phyloP scores from a whole-genome alignment of 2,113 vertebrate species.

The Tragelaphus scriptus region DNA sequence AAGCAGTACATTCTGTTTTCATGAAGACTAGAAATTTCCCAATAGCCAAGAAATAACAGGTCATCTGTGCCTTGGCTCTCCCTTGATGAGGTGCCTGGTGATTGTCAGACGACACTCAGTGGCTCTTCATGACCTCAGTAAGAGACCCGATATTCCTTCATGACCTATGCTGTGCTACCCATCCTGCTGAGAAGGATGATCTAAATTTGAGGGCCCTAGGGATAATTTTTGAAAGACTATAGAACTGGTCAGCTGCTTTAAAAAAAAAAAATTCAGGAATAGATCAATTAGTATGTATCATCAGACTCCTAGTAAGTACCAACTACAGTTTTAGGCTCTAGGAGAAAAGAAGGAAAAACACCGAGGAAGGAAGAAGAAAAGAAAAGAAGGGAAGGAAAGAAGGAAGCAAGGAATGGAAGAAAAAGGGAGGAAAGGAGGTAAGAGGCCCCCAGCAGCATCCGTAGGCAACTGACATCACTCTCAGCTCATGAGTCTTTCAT shows the following conservation, averaged over 20 bases:
- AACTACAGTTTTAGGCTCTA: neutral
- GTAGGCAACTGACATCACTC: neutral
- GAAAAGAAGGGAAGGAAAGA: neutral
- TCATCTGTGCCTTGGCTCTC: neutral
- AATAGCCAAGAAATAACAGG: neutral
- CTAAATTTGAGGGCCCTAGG: neutral
- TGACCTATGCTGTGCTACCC: neutral
- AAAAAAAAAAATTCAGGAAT: neutral
- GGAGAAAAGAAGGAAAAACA: neutral
- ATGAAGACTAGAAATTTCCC: neutral
- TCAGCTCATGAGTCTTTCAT: neutral
- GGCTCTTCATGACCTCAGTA: neutral
- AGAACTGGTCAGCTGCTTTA: neutral
- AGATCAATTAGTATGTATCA: neutral
- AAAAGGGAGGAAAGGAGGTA: too few species aligned
- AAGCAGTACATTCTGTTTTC: slow-evolving; percentile 3
- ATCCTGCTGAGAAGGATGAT: neutral
- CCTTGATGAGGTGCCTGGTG: neutral
- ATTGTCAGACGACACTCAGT: neutral
- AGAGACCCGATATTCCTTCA: neutral
- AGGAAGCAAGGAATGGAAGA: neutral
- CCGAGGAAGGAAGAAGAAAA: neutral
- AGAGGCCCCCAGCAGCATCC: neutral
- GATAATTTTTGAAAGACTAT: neutral
- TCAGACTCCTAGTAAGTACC: neutral